Evolutionary conservation across 2,888 invertebrate genomes (phyloP), one percentile per base, ranked within the genome.

Genomic region (Pseudoips prasinana): DNA sequence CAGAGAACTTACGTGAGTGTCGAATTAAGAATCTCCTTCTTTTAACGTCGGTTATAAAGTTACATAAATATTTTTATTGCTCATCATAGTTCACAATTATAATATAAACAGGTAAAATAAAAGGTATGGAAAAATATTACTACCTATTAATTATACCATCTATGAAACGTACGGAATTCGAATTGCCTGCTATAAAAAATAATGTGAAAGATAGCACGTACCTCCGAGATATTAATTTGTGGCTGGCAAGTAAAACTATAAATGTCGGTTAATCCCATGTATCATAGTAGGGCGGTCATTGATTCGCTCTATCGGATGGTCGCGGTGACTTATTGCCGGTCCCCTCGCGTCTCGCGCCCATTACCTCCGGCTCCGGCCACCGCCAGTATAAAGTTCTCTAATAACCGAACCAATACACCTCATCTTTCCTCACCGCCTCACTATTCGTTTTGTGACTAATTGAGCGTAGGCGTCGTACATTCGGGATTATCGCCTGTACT

Each of bases 391-490:
- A 49, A 49, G 32, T 48, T 37, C 37, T 46, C 56, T 62, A 64
- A 62, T 59, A 66, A 62, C 58, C 54, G 39, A 45, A 61, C 64
- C 68, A 80, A 79, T 74, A 72, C 71, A 73, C 73, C 80, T 79
- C 77, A 80, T 79, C 68, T 72, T 73, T 80, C 67, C 66, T 63
- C 58, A 56, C 61, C 47, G 61, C 52, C 64, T 46, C 57, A 45
- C 84, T 78, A 87, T 90, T 80, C 83, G 77, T 89, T 81, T 80
- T 74, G 73, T 73, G 81, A 80, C 90, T 91, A 91, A 91, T 91
- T 91, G 90, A 83, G 79, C 87, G 86, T 74, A 80, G 86, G 77
- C 71, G 79, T 72, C 69, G 66, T 64, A 64, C 61, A 68, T 72
- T 68, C 53, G 42, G 47, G 46, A 46, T 65, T 62, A 67, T 63